Base-by-base conservation (phyloP, 2,888 invertebrate species). In the Drosophila kokeensis region DNA sequence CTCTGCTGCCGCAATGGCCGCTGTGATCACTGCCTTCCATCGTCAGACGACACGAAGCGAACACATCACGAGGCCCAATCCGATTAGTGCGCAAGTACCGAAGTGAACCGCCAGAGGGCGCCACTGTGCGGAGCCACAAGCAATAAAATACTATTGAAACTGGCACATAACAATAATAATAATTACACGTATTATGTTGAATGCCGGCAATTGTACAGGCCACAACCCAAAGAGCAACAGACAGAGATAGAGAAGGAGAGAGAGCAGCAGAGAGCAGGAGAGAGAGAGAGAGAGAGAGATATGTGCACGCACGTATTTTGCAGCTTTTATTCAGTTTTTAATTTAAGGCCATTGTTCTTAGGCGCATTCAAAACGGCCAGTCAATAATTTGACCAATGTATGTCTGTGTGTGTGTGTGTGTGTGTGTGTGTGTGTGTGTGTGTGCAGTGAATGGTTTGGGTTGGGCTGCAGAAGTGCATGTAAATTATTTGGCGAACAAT, bases 271-370 rank as follows among this genome's bases (percentile, higher is more conserved):
- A 18, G 3, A 27, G 60, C 7, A 6, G 49, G 38, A 7, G 65
- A 18, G 62, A n/a, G 66, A 55, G 68, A 36, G 45, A 13, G 69
- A 27, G 69, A 21, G 40, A 38, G 62, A 59, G 60, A 29, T 24
- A 15, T 21, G 4, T 21, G n/a, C 15, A 53, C 65, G 65, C 54
- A 73, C 70, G 73, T 70, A 83, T 78, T 78, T 79, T 76, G 48
- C 72, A 75, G 70, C 83, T 72, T 81, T 83, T 90, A 89, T 85
- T 85, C 85, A 72, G 72, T 74, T 76, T 90, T 90, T 86, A 90
- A 86, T 88, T 90, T 88, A 76, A 74, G 50, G 79, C 89, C 84
- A 88, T 86, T 86, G 85, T 86, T 86, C 90, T 86, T 75, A 90
- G 87, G 83, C 42, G 36, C 60, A 69, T 48, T 59, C 76, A 66